Base-by-base conservation (phyloP, 2,888 invertebrate genomes). In the Sinotaia quadrata region DNA sequence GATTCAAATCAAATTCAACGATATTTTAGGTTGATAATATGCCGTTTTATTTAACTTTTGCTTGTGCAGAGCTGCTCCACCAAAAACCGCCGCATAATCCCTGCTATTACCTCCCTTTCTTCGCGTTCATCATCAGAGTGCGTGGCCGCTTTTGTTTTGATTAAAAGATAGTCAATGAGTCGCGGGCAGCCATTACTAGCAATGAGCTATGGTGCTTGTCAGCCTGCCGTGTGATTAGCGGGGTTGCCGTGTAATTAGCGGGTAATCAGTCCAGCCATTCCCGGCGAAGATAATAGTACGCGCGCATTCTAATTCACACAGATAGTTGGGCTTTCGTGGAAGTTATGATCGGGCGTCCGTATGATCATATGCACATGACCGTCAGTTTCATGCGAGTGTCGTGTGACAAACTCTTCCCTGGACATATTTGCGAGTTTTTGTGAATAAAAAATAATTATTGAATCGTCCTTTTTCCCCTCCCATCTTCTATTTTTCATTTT, bases 151-250 rank as follows among this genome's bases (percentile, higher is more conserved):
- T 37, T 58, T 58, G 58, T 58, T 36, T 58, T 58, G 58, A 58
- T 58, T 58, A 58, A 58, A 36, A 58, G 36, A 58, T 29, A 29
- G 58, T 27, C 58, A 37, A 2, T 18, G 36, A 37, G 24, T 24
- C 10, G 4, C 21, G 37, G 5, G 37, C 58, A 3, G 24, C 41
- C 34, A 58, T 58, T 58, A 58, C 34, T 34, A 24, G 24, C 36
- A 41, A 37, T 58, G 58, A 58, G 58, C 58, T 58, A 58, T 58
- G 58, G 34, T 18, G 37, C 58, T 36, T 58, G 58, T 58, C 58
- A 58, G 21, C 15, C 34, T 15, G n/a, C 58, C 24, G 21, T 58
- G 58, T 36, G 36, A 58, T 58, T 58, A 58, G 58, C 58, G 36
- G 37, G 24, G n/a, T n/a, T 15, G n/a, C 58, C 24, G 21, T 58